These are phyloP conservation scores for Cataglyphis albicans DNA, from an alignment of 2,888 invertebrate genomes.

Conservation along the genomic window DNA sequence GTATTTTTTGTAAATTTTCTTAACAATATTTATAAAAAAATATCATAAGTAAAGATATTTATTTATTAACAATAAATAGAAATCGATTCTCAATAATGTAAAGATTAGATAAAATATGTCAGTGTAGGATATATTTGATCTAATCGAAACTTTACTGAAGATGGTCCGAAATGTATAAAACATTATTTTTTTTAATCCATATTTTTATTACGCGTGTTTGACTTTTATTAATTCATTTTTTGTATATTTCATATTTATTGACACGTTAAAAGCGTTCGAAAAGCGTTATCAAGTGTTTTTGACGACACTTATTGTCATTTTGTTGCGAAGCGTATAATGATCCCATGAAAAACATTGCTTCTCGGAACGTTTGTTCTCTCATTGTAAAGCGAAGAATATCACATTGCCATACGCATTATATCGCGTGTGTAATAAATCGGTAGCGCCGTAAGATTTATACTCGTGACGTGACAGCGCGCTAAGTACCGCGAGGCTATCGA, in stretches of 20 bases:
- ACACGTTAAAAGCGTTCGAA: background rate
- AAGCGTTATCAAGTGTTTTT: slow-evolving; percentile 3
- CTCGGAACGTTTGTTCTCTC: background rate
- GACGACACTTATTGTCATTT: background rate
- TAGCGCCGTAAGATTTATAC: slow-evolving; percentile 47
- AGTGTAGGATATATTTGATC: too few species aligned
- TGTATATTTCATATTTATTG: background rate
- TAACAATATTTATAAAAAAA: background rate
- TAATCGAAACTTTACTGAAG: too few species aligned
- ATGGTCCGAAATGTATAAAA: too few species aligned
- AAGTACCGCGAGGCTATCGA: slow-evolving; percentile 46
- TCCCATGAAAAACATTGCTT: slow-evolving; percentile 15
- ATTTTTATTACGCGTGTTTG: too few species aligned
- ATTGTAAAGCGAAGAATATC: slow-evolving; percentile 24
- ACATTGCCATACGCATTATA: slow-evolving; percentile 23
- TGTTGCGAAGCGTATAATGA: slow-evolving; percentile 10
- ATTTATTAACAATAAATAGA: background rate
- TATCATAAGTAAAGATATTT: background rate
- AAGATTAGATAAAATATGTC: background rate
- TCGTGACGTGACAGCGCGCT: slow-evolving; percentile 43
- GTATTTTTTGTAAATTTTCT: background rate
- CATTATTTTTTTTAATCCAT: too few species aligned
- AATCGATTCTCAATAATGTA: too few species aligned
- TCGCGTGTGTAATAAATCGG: slow-evolving; percentile 44
- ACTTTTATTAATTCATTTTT: too few species aligned